Conservation (phyloP, 2,888 invertebrate genomes). For the Drosophila nigricruria region DNA sequence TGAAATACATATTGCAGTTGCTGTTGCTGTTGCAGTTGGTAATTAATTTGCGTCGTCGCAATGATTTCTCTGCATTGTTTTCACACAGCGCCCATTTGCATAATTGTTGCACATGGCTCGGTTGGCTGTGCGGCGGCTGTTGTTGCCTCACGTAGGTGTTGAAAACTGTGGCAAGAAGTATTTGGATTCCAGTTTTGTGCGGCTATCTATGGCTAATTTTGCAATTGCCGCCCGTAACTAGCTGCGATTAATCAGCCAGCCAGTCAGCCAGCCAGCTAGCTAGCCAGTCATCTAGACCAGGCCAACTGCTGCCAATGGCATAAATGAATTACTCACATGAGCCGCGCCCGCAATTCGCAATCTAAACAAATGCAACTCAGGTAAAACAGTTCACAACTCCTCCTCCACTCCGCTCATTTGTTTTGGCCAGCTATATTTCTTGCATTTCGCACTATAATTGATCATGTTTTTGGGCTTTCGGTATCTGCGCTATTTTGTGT, state of each 20-base stretch:
- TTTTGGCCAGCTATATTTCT: slow-evolving; percentile 59
- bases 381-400: background rate
- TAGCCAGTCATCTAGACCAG: slow-evolving; percentile 20
- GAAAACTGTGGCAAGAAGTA: slow-evolving; percentile 48
- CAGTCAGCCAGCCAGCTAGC: slow-evolving; percentile 52
- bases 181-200: slow-evolving; percentile 29
- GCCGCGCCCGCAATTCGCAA: slow-evolving; percentile 51
- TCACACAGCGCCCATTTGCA: slow-evolving; percentile 64
- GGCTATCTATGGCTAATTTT: slow-evolving; percentile 73
- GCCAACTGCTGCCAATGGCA: slow-evolving; percentile 54
- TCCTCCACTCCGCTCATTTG: slow-evolving; percentile 32
- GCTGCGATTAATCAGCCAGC: slow-evolving; percentile 70
- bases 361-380: slow-evolving; percentile 53
- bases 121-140: no score
- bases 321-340: slow-evolving; percentile 63
- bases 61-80: slow-evolving; percentile 77
- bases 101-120: slow-evolving; percentile 73
- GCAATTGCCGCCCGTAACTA: slow-evolving; percentile 72
- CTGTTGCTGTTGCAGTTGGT: slow-evolving; percentile 56
- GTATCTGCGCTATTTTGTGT: slow-evolving; percentile 53
- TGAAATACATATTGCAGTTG: slow-evolving; percentile 44
- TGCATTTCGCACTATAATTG: slow-evolving; percentile 73
- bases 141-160: slow-evolving; percentile 70
- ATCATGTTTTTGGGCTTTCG: slow-evolving; percentile 67
- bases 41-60: slow-evolving; percentile 74